A percentile compares a stretch with the other conserved stretches of the same genome.
These are phyloP conservation scores for Tiliacea aurago DNA, from an alignment of 2,888 invertebrate genomes.

Conservation along the genomic window DNA sequence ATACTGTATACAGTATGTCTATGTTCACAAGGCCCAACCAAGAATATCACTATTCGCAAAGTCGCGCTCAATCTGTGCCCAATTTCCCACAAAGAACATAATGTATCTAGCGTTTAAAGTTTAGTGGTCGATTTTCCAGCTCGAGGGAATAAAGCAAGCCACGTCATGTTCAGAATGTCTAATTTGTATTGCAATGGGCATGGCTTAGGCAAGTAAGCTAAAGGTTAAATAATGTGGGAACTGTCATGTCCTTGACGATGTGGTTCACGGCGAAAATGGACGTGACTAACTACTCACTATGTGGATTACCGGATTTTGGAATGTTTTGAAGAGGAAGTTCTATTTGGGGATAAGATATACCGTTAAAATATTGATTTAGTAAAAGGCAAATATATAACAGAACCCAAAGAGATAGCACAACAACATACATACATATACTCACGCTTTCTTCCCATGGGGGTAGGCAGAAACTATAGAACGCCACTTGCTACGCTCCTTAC, in stretches of 20 bases:
- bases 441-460: too few species aligned
- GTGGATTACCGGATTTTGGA: background rate
- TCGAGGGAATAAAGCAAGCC: constrained; percentile 40
- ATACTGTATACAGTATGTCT: too few species aligned
- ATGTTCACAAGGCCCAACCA: background rate
- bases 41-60: background rate
- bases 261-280: constrained; percentile 50
- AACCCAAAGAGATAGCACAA: too few species aligned
- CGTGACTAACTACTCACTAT: background rate
- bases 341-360: background rate
- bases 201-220: constrained; percentile 54
- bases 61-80: background rate
- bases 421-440: too few species aligned
- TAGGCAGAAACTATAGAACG: too few species aligned
- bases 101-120: constrained; percentile 11
- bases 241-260: constrained; percentile 61
- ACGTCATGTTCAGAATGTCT: constrained; percentile 59
- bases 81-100: background rate
- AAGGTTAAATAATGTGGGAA: constrained; percentile 71
- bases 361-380: background rate
- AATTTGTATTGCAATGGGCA: constrained; percentile 66
- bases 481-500: too few species aligned
- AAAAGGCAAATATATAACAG: too few species aligned
- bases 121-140: constrained; percentile 40
- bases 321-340: background rate